Percentiles rank a stretch among this genome's conserved stretches.
These are phyloP conservation scores for Periophthalmus magnuspinnatus DNA, from an alignment of 2,797 vertebrate species.

Conservation along the genomic window DNA sequence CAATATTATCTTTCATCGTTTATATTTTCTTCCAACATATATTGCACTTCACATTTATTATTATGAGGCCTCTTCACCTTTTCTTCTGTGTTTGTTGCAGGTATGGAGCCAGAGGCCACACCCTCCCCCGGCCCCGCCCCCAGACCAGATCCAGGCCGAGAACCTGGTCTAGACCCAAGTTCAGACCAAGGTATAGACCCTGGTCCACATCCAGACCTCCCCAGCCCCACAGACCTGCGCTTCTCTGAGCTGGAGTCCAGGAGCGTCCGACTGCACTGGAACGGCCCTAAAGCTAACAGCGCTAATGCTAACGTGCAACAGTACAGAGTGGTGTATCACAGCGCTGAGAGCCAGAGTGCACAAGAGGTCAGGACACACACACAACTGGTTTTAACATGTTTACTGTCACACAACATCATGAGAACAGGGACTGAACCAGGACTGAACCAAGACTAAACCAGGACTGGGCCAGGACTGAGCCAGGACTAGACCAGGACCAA, in stretches of 20 bases:
- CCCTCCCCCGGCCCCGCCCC: constrained; percentile 40
- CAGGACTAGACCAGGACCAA: no score
- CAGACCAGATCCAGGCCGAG: constrained; percentile 18
- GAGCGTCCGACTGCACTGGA: constrained; percentile 87
- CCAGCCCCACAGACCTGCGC: constrained; percentile 82
- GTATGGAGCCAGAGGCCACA: neutral
- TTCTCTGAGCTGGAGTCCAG: constrained; percentile 85
- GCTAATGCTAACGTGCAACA: constrained; percentile 69
- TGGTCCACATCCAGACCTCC: constrained; percentile 82
- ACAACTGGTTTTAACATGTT: no score
- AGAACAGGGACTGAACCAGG: no score
- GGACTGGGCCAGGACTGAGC: no score
- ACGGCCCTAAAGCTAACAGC: constrained; percentile 55
- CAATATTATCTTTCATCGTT: no score
- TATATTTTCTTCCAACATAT: no score
- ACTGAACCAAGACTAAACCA: no score
- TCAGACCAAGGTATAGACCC: constrained; percentile 8
- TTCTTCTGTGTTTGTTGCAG: neutral
- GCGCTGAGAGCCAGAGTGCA: constrained; percentile 80
- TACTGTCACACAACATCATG: no score
- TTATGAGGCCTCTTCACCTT: neutral
- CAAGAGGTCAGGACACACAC: constrained; percentile 81
- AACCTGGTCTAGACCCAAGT: constrained; percentile 73
- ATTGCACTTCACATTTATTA: no score
- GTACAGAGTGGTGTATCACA: constrained; percentile 87